Conservation (phyloP, 2,888 invertebrate species). For the Mechanitis messenoides region DNA sequence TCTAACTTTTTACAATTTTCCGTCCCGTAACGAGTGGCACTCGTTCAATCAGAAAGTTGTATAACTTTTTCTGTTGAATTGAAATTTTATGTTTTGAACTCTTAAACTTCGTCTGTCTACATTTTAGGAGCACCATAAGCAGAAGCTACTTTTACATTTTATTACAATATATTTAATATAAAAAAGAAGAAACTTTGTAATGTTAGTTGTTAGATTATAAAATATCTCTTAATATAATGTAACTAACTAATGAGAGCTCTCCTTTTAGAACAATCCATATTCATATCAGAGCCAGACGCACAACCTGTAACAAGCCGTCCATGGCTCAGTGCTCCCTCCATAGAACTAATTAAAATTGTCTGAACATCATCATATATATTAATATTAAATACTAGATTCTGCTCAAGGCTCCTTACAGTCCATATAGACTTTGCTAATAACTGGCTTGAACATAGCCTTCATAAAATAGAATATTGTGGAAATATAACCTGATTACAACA, state of each 20-base stretch:
- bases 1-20: slow-evolving; percentile 6
- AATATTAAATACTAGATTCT: no score
- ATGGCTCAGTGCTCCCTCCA: neutral
- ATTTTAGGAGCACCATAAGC: no score
- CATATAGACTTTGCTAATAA: no score
- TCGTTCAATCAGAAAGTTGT: slow-evolving; percentile 8
- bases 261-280: neutral
- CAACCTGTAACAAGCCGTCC: neutral
- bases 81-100: slow-evolving; percentile 6
- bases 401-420: no score
- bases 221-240: no score
- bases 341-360: slow-evolving; percentile 4
- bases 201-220: no score
- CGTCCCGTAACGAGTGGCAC: slow-evolving; percentile 5
- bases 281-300: neutral
- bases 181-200: neutral
- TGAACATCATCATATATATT: neutral
- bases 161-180: no score
- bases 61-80: slow-evolving; percentile 8
- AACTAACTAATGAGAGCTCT: neutral
- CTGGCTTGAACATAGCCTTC: no score
- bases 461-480: no score
- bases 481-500: no score
- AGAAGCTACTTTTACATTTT: no score
- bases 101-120: neutral